phyloP scores from a whole-genome alignment of 2,888 invertebrate species.

The Ennomos erosarius region DNA sequence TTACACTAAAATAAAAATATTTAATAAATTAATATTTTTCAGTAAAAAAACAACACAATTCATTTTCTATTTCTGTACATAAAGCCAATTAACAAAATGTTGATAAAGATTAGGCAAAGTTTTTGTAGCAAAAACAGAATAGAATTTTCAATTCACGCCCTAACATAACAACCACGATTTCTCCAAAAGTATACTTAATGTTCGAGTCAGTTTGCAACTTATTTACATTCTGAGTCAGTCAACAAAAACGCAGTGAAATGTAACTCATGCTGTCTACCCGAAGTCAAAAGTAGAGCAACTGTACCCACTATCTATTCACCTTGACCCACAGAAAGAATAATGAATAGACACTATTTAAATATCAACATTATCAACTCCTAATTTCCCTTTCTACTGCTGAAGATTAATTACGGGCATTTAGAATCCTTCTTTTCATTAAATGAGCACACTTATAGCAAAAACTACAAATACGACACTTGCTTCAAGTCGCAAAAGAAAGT shows the following conservation, averaged over 20 bases:
- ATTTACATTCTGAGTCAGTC: too few relatives aligned
- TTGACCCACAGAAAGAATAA: slow-evolving; percentile 19
- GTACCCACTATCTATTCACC: slow-evolving; percentile 20
- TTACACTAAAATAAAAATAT: too few relatives aligned
- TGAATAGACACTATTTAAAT: slow-evolving; percentile 12
- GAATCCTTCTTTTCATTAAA: slow-evolving; percentile 25
- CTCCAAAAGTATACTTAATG: too few relatives aligned
- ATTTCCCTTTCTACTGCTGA: slow-evolving; percentile 30
- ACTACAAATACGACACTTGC: slow-evolving; percentile 39
- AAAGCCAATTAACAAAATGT: too few relatives aligned
- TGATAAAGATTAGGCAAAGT: too few relatives aligned
- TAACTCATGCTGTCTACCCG: slow-evolving; percentile 7
- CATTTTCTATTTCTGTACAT: too few relatives aligned
- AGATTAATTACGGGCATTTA: slow-evolving; percentile 24
- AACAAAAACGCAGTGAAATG: background rate
- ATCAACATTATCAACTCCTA: slow-evolving; percentile 20
- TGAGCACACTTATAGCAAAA: slow-evolving; percentile 32
- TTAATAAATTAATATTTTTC: too few relatives aligned
- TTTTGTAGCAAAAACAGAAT: too few relatives aligned
- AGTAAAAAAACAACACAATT: too few relatives aligned
- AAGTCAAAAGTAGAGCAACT: slow-evolving; percentile 13
- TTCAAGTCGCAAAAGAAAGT: slow-evolving; percentile 52
- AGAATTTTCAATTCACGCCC: too few relatives aligned
- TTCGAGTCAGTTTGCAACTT: too few relatives aligned
- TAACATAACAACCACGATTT: too few relatives aligned